Evolutionary conservation across 2,113 vertebrate genomes (phyloP), one percentile per base, ranked within the genome.

Genomic region (Oncorhynchus clarkii): DNA sequence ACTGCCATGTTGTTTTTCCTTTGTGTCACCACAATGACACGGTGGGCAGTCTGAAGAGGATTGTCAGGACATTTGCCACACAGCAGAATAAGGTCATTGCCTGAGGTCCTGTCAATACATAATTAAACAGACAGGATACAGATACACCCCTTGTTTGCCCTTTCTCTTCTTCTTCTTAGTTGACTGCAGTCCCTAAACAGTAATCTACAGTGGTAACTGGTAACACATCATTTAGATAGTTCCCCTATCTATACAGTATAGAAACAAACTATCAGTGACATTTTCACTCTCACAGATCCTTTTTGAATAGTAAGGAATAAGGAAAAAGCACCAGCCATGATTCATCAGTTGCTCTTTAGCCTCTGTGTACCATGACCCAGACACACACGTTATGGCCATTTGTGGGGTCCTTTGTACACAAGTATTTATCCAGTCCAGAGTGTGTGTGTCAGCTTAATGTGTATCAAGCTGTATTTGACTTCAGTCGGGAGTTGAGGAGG

Each of bases 121-220:
- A 90, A 92, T 92, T 92, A 92, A 88, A 89, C 80, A 70, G 69
- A 82, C 82, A 83, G 89, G 85, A 88, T 64, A 69, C 67, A 76
- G 76, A 71, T 70, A 67, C 22, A n/a, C 27, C 48, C 22, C 29
- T 49, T 48, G 11, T 49, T 27, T 49, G 39, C 14, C 3, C 22
- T 27, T 8, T 60, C 73, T 29, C 57, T 24, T 13, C 31, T 54
- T 18, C n/a, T 54, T 8, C n/a, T 22, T 62, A 11, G 7, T 62
- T 13, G 16, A 9, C 59, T n/a, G n/a, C 7, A 62, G 59, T 22
- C 39, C 9, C 39, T 45, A 45, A 45, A 45, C 39, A 45, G 39
- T 2, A 45, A 45, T 9, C 39, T 45, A 45, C 39, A 11, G 39
- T 45, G 39, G 39, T 45, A 45, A 45, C 2, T 45, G 39, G 2